Conservation (phyloP, 2,113 vertebrate species). For the Onychostruthus taczanowskii region DNA sequence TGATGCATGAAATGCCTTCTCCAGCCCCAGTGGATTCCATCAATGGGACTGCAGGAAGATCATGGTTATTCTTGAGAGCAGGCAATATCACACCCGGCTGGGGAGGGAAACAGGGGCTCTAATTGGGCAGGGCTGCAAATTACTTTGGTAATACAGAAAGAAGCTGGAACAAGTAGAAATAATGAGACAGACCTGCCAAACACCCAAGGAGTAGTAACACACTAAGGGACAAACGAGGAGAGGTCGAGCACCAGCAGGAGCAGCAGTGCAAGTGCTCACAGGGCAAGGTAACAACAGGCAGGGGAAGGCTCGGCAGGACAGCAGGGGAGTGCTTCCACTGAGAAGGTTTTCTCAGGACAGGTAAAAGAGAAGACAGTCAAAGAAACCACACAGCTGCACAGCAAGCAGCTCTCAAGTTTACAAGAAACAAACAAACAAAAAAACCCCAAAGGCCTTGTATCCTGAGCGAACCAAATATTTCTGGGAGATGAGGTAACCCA, state of each 20-base stretch:
- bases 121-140: neutral
- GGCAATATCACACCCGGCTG: neutral
- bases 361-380: neutral
- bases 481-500: neutral
- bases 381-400: neutral
- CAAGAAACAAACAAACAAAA: neutral
- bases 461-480: neutral
- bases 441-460: neutral
- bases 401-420: neutral
- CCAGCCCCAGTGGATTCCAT: neutral
- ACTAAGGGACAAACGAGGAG: neutral
- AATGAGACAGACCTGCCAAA: neutral
- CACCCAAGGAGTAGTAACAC: neutral
- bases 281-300: neutral
- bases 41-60: neutral
- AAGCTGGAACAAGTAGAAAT: neutral
- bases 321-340: accelerated
- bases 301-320: neutral
- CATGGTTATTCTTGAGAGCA: neutral
- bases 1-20: neutral
- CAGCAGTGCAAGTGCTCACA: neutral
- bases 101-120: neutral
- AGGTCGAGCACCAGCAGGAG: neutral
- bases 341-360: neutral
- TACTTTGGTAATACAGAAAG: neutral